Evolutionary conservation across 2,888 invertebrate species (phyloP), one percentile per base, ranked within the genome.

Genomic region (Alitta virens): DNA sequence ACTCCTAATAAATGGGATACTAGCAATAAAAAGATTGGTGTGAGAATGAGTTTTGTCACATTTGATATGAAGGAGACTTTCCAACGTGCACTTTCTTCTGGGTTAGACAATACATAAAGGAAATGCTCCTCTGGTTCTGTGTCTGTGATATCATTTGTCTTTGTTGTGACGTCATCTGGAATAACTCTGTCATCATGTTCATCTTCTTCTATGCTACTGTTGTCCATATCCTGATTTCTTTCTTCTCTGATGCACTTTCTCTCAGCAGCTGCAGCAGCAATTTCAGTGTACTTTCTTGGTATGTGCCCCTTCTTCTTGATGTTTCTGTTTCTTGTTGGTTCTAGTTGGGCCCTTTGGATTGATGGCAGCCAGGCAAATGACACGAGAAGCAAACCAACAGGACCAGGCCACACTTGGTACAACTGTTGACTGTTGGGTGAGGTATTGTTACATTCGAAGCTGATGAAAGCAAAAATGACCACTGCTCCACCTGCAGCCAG

Each of bases 391-490:
- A 74, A 38, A 0, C 71, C 70, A 5, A 68, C 65, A 5, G 64
- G 64, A 2, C 65, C 42, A 56, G 68, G 69, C 69, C 70, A 71
- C 12, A 70, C n/a, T n/a, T n/a, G n/a, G n/a, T n/a, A n/a, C n/a
- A n/a, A n/a, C n/a, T n/a, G n/a, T n/a, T n/a, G n/a, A n/a, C n/a
- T n/a, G n/a, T n/a, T n/a, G n/a, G n/a, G n/a, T n/a, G n/a, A n/a
- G n/a, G n/a, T n/a, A n/a, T n/a, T n/a, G n/a, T n/a, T n/a, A n/a
- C n/a, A n/a, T n/a, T n/a, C n/a, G n/a, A n/a, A n/a, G n/a, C n/a
- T n/a, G n/a, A n/a, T n/a, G n/a, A 40, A 40, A 12, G 40, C 40
- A 40, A 9, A 9, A 40, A 16, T 40, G 16, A 9, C 9, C 9
- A 40, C 16, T 9, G 16, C 40, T 12, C 40, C 40, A 40, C 40